Percentiles rank a stretch among this genome's conserved stretches.
Evolutionary conservation across 2,888 invertebrate genomes (phyloP).

Genomic region (Heliconius erato): DNA sequence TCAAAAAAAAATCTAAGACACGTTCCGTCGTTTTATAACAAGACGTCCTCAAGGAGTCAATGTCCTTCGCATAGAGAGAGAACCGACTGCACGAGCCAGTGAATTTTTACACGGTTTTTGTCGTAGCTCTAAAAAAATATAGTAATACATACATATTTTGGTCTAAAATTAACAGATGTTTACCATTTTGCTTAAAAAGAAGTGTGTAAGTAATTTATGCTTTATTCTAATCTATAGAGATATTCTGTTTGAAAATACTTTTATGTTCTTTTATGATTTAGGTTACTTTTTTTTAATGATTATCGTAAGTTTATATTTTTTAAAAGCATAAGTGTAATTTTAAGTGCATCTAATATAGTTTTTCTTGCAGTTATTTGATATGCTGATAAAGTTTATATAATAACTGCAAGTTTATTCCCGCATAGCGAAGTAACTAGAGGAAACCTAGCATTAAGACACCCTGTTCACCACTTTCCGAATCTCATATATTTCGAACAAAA

Average conservation of each 20-base stretch:
- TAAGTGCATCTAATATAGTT: neutral
- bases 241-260: neutral
- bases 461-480: too few relatives aligned
- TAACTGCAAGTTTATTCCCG: too few relatives aligned
- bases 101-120: constrained; percentile 6
- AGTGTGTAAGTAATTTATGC: neutral
- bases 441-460: too few relatives aligned
- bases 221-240: neutral
- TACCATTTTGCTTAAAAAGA: neutral
- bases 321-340: neutral
- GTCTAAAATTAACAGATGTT: neutral
- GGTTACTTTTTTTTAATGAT: too few relatives aligned
- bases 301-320: too few relatives aligned
- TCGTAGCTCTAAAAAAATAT: neutral
- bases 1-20: constrained; percentile 38
- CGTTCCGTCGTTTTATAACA: constrained; percentile 34
- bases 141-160: neutral
- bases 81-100: neutral
- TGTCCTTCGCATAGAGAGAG: constrained; percentile 23
- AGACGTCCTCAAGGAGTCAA: constrained; percentile 34
- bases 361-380: neutral
- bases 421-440: too few relatives aligned
- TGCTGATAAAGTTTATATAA: neutral
- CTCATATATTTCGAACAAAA: too few relatives aligned
- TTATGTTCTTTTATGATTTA: neutral